Evolutionary conservation across 2,888 invertebrate genomes (phyloP), one percentile per base, ranked within the genome.

Genomic region (Yponomeuta malinellus): DNA sequence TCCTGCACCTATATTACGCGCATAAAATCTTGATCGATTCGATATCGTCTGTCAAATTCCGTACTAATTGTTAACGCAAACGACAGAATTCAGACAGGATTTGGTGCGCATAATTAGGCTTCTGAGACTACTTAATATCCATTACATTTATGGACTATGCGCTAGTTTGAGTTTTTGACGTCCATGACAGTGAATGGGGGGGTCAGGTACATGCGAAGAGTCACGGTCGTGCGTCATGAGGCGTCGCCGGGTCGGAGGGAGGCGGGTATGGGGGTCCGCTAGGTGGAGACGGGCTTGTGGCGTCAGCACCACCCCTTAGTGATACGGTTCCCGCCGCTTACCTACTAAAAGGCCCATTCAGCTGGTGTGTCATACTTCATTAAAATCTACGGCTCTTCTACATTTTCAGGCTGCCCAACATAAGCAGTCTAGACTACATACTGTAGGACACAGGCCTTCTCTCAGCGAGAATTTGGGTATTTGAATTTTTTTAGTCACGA

Each of bases 181-280:
- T 59, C 52, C 52, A 8, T 59, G 52, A 15, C 52, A 59, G 5
- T 74, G 78, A 79, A 79, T 80, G 77, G 63, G 70, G 70, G 79
- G 77, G 76, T 12, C 37, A 12, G 31, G 65, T 63, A 23, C 23
- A 63, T 63, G 52, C 64, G 23, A 64, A 76, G 75, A 78, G 78
- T 79, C 79, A 79, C 74, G 75, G 76, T 72, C 75, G 82, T 87
- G 88, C 88, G 88, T 88, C 88, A 88, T 77, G 72, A 73, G 72
- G 73, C 71, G 73, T 70, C 59, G 43, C 43, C 8, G 70, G 69
- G 75, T 76, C 74, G 67, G 72, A 71, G 72, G 71, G 79, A 65
- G 86, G 84, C 86, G 86, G 85, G 76, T 59, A 15, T 12, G 52
- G 15, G 52, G 6, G 52, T 15, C 72, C 72, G 48, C 72, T 73